These are phyloP conservation scores for Hiodon tergisus DNA, from an alignment of 2,113 vertebrate species.

Conservation along the genomic window DNA sequence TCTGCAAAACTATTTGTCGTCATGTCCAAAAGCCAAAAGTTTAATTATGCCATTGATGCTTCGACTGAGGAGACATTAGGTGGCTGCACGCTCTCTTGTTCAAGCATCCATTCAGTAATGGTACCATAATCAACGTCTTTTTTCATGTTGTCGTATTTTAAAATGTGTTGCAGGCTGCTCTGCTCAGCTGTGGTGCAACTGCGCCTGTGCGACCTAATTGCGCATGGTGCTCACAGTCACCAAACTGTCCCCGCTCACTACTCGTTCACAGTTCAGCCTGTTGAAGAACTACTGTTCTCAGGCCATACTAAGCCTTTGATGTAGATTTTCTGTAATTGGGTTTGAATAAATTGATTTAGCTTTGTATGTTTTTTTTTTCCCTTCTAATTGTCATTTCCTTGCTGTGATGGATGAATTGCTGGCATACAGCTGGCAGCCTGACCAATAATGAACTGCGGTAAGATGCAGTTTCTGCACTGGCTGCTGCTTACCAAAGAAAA, in stretches of 20 bases:
- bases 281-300: not conserved
- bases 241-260: not conserved
- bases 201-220: not conserved
- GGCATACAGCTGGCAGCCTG: not conserved
- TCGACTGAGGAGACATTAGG: too few species aligned
- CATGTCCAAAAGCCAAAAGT: too few species aligned
- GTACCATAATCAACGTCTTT: not conserved
- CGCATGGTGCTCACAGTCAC: not conserved
- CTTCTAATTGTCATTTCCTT: conserved; percentile 17
- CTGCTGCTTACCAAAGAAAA: not conserved
- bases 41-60: not conserved
- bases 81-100: not conserved
- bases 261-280: not conserved
- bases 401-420: conserved; percentile 13
- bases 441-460: conserved; percentile 4
- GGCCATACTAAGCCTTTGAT: not conserved
- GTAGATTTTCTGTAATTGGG: conserved; percentile 7
- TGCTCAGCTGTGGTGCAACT: not conserved
- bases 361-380: conserved; percentile 2
- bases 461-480: not conserved
- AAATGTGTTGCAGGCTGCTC: not conserved
- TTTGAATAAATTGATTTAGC: conserved; percentile 24
- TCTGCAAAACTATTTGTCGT: too few species aligned
- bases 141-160: not conserved
- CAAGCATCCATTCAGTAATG: not conserved